Base-by-base conservation (phyloP, 2,797 vertebrate genomes). In the Scleropages formosus region DNA sequence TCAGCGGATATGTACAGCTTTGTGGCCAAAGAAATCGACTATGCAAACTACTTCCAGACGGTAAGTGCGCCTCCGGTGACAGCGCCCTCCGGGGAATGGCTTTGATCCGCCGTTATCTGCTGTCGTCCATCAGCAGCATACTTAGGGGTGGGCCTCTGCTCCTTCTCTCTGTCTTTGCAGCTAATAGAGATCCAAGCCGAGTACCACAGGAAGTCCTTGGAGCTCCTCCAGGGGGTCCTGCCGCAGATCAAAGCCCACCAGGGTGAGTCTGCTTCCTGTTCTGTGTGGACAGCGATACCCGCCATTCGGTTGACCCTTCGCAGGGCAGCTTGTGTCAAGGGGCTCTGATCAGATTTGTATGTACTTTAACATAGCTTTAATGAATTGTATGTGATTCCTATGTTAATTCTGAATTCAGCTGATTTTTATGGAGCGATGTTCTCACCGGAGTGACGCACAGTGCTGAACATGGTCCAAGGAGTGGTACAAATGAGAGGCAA, bases 21-120 rank as follows among this genome's bases (percentile, higher is more conserved):
- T 80, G 94, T 98, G 96, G 97, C 97, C 96, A 98, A 99, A 98
- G 97, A 99, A 96, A 95, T 98, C 84, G 97, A 99, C 95, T 99
- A 98, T 97, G 96, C 97, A 98, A 98, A 95, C 90, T 98, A 96
- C 90, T 98, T 97, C 82, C 94, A 97, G 88, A 95, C 92, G 15
- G 96, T 98, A 88, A 96, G 94, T 80, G 78, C 56, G 18, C 46
- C 59, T 53, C 18, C 15, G n/a, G 9, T 15, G 46, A 62, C 13
- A 44, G 8, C 13, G 49, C 46, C 46, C 24, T 49, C 70, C 44
- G n/a, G 70, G 31, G 31, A 39, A 31, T 39, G 31, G 31, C 31
- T 39, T 39, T 39, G 31, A 39, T 39, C 31, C 39, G 53, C 53
- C 24, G 20, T n/a, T 46, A n/a, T 58, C 18, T 44, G n/a, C 58